phyloP scores from a whole-genome alignment of 2,113 vertebrate species.

The Epinephelus fuscoguttatus region DNA sequence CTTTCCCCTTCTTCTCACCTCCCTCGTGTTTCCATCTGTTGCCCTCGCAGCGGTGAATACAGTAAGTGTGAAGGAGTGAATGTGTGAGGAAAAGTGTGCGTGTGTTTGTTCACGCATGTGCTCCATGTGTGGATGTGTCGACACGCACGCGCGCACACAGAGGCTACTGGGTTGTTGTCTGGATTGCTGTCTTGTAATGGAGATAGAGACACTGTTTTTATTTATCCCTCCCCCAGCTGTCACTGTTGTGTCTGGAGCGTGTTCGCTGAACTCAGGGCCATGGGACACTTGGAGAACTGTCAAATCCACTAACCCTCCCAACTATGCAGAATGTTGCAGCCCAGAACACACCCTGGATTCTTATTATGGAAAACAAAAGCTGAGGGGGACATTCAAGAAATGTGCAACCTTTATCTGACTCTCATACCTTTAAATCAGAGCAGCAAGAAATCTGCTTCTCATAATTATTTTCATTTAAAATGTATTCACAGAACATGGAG shows the following conservation, averaged over 20 bases:
- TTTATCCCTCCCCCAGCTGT: constrained; percentile 93
- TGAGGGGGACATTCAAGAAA: constrained; percentile 72
- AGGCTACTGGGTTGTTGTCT: constrained; percentile 63
- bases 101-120: constrained; percentile 43
- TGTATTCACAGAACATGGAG: not conserved
- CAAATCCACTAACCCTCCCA: constrained; percentile 87
- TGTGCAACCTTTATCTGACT: constrained; percentile 48
- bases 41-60: constrained; percentile 85
- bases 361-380: constrained; percentile 81
- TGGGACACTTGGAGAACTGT: constrained; percentile 85
- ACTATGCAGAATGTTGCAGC: constrained; percentile 84
- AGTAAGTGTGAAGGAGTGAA: constrained; percentile 78
- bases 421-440: not conserved
- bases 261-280: constrained; percentile 82
- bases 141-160: not conserved
- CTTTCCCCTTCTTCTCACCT: constrained; percentile 76
- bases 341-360: constrained; percentile 80
- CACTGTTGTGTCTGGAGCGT: constrained; percentile 96
- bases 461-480: not conserved
- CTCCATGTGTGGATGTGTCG: constrained; percentile 59
- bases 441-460: not conserved
- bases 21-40: constrained; percentile 87
- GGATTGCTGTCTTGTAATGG: constrained; percentile 61
- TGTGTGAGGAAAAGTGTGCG: constrained; percentile 65
- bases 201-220: constrained; percentile 92